These are phyloP conservation scores for Felis catus DNA, from an alignment of 2,113 vertebrate genomes.

Conservation along the genomic window DNA sequence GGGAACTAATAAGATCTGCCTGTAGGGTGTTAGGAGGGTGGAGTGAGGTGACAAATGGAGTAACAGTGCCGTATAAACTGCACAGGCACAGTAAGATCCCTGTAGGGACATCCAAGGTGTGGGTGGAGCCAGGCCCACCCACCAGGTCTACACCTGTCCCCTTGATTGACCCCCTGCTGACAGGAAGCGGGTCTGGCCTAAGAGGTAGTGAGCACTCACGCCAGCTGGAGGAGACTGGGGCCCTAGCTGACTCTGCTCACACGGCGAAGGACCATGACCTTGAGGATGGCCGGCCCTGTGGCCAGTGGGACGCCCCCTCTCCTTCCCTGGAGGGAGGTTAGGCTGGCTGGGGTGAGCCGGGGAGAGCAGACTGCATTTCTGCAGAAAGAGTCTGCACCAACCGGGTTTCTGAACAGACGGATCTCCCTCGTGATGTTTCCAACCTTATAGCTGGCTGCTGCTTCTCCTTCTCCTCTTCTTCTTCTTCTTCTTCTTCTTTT, in stretches of 20 bases:
- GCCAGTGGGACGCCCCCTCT: neutral
- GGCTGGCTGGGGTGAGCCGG: fast-evolving
- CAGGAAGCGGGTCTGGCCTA: neutral
- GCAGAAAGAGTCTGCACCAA: neutral
- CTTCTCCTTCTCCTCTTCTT: too few relatives aligned
- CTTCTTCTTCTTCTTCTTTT: neutral
- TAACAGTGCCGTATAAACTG: neutral
- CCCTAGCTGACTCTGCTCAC: neutral
- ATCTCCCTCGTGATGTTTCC: neutral
- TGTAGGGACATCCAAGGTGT: too few relatives aligned
- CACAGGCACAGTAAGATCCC: neutral
- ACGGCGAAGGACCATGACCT: neutral
- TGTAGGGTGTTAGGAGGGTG: neutral
- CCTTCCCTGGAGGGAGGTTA: neutral
- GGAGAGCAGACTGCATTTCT: neutral
- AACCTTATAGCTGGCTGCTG: neutral
- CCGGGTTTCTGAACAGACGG: neutral
- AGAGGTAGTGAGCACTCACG: neutral
- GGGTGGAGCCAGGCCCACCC: too few relatives aligned
- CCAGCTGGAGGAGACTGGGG: neutral
- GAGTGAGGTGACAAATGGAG: neutral
- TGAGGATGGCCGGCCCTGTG: neutral
- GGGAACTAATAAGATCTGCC: neutral
- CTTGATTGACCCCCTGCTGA: neutral
- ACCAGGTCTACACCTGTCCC: neutral